Evolutionary conservation across 2,888 invertebrate species (phyloP), one percentile per base, ranked within the genome.

Genomic region (Lordiphosa andalusiaca): DNA sequence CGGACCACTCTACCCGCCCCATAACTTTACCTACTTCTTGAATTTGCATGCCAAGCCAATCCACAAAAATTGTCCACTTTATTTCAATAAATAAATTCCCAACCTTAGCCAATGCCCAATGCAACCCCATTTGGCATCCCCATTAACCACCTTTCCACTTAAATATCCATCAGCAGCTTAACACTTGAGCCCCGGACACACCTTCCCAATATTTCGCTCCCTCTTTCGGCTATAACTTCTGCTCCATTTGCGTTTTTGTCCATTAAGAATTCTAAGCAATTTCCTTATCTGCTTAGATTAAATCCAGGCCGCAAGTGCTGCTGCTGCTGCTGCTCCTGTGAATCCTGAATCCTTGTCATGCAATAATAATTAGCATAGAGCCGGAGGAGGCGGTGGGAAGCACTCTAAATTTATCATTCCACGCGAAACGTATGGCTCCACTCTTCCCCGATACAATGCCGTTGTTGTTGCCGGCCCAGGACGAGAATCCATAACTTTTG

Each of bases 231-330:
- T 60, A 75, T 67, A 77, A 59, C 44, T 77, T 77, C 76, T 83
- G 73, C 71, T 65, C 82, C 78, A 81, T 77, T 76, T 84, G 57
- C 64, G 54, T 54, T 53, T 57, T 21, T 48, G 58, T 47, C 50
- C 71, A 83, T 80, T 80, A 76, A 55, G 69, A 67, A 75, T 70
- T 73, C 72, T 67, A 60, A 67, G 71, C 81, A 84, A 85, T 83
- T 84, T 82, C 71, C 85, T 85, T 85, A 82, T 82, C 81, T 81
- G 77, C 85, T 76, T 71, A 80, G 62, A 73, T 65, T 61, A 69
- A 80, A 84, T 73, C 73, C 73, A 55, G 69, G 62, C 75, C 71
- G 71, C 61, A 62, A 82, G 77, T 65, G 56, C 49, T 53, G 51
- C n/a, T n/a, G n/a, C n/a, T n/a, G n/a, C n/a, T n/a, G 51, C 60